phyloP scores from a whole-genome alignment of 1,140 invertebrate species.

The Drosophila kikkawai region DNA sequence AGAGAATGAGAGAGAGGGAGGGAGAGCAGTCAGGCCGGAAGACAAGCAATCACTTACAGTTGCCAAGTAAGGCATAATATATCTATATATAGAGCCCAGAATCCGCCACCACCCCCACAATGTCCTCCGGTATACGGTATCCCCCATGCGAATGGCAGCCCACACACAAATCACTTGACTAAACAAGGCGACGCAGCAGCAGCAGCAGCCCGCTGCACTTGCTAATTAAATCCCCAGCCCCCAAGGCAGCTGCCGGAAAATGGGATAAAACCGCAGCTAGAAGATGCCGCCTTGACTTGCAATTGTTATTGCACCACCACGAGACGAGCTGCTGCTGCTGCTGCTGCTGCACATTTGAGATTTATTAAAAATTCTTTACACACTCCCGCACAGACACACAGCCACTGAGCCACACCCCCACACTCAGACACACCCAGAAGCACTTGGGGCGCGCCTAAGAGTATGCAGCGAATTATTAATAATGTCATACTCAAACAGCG shows the following conservation, averaged over 20 bases:
- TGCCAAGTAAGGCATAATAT: constrained; percentile 47
- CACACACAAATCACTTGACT: constrained; percentile 80
- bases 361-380: constrained; percentile 84
- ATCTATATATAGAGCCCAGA: constrained; percentile 2
- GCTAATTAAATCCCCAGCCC: constrained; percentile 83
- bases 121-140: constrained; percentile 6
- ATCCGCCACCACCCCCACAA: not conserved
- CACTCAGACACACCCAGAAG: constrained; percentile 27
- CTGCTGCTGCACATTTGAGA: constrained; percentile 81
- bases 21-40: constrained; percentile 47
- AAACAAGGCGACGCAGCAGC: constrained; percentile 74
- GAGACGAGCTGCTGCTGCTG: constrained; percentile 16
- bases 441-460: constrained; percentile 62
- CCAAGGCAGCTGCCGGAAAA: constrained; percentile 27
- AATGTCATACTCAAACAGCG: constrained; percentile 80
- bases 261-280: constrained; percentile 35
- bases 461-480: constrained; percentile 83
- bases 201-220: constrained; percentile 71
- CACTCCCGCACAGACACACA: constrained; percentile 43
- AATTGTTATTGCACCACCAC: constrained; percentile 61
- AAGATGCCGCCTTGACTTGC: constrained; percentile 73
- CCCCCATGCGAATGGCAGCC: constrained; percentile 37
- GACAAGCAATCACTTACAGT: constrained; percentile 80
- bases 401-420: constrained; percentile 16
- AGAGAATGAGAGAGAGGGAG: not conserved